These are phyloP conservation scores for Rapana venosa DNA, from an alignment of 2,888 invertebrate genomes.

Conservation along the genomic window DNA sequence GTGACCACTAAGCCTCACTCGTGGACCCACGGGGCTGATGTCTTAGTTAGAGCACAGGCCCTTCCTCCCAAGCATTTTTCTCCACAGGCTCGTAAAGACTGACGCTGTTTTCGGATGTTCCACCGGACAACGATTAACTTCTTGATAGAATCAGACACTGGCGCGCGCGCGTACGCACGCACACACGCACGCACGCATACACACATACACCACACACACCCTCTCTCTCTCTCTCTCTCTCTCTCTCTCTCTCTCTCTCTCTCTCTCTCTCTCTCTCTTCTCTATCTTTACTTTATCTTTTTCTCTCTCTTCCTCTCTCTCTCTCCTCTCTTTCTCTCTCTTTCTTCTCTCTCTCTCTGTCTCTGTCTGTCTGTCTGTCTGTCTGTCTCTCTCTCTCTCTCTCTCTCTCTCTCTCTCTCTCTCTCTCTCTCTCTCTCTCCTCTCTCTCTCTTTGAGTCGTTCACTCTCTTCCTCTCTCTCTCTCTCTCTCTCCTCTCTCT, in stretches of 20 bases:
- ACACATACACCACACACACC: too few species aligned
- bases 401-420: slow-evolving; percentile 3
- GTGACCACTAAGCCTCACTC: too few species aligned
- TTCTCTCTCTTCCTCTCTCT: neutral
- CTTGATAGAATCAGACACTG: too few species aligned
- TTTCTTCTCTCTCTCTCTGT: neutral
- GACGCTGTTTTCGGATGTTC: too few species aligned
- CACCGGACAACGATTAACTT: too few species aligned
- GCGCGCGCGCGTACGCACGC: too few species aligned
- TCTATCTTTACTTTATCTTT: neutral
- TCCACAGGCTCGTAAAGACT: too few species aligned
- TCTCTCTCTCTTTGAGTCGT: neutral
- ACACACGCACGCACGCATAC: too few species aligned
- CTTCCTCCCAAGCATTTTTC: too few species aligned
- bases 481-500: neutral
- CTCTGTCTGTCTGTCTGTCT: neutral
- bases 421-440: neutral
- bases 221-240: neutral
- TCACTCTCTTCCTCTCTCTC: neutral
- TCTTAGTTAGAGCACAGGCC: too few species aligned
- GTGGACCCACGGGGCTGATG: too few species aligned
- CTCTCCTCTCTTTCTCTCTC: slow-evolving; percentile 1
- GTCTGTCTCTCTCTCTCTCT: slow-evolving; percentile 22
- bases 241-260: slow-evolving; percentile 25
- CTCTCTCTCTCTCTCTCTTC: neutral